Percentiles rank a stretch among this genome's conserved stretches.
Evolutionary conservation across 2,888 invertebrate genomes (phyloP).

Genomic region (Callyntrura sp.): DNA sequence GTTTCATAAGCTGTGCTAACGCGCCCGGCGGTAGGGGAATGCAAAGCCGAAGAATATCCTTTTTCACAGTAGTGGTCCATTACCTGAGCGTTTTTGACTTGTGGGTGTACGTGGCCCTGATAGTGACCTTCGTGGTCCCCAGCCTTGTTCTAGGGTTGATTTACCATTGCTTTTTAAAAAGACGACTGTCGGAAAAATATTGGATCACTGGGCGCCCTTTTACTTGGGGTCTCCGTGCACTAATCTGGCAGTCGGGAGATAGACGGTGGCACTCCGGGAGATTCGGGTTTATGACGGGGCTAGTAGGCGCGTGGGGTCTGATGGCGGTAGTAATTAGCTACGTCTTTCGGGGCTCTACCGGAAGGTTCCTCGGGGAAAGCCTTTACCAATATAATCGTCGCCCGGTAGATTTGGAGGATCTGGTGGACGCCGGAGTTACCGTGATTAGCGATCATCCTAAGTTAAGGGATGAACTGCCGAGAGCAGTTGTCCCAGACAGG

Average conservation of each 20-base stretch:
- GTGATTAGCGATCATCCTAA: too few relatives aligned
- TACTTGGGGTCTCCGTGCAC: not conserved
- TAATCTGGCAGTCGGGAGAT: slow-evolving; percentile 1
- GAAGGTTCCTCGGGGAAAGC: too few relatives aligned
- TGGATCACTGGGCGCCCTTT: not conserved
- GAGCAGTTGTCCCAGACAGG: too few relatives aligned
- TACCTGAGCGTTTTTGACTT: too few relatives aligned
- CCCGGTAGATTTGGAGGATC: too few relatives aligned
- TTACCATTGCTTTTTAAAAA: not conserved
- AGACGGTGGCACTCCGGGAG: not conserved
- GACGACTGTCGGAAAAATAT: not conserved
- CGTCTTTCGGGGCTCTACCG: not conserved
- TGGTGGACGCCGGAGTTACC: too few relatives aligned
- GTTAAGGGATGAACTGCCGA: too few relatives aligned
- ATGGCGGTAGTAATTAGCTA: slow-evolving; percentile 22
- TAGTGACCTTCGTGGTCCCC: not conserved
- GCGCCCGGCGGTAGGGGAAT: too few relatives aligned
- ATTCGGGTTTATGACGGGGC: not conserved
- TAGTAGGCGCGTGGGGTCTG: not conserved
- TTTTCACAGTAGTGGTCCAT: too few relatives aligned
- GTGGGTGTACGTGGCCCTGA: not conserved
- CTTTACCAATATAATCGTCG: too few relatives aligned
- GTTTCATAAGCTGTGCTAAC: too few relatives aligned
- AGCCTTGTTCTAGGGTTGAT: not conserved
- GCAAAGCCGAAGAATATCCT: too few relatives aligned